Base-by-base conservation (phyloP, 2,888 invertebrate species). In the Aleiodes testaceus region DNA sequence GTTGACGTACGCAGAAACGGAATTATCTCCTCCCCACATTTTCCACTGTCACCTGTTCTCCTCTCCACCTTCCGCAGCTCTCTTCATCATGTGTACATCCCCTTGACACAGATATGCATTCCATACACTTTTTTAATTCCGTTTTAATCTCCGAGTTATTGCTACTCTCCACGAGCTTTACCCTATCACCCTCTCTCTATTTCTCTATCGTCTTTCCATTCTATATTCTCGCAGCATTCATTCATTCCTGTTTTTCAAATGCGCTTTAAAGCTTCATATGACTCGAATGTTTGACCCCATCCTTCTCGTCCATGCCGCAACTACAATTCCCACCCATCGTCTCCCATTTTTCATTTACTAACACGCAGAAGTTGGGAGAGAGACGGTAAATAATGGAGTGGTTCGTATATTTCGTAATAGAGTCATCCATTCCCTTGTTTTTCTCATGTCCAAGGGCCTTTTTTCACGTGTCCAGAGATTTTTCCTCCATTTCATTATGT, bases 121-220 rank as follows among this genome's bases (percentile, higher is more conserved):
- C 82, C 81, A 79, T 80, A 80, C 78, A 83, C 81, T 79, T 83
- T 84, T 85, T 85, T 83, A 85, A 85, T 86, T 86, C 84, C 82
- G 79, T 84, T 86, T 85, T 86, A 85, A 86, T 86, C 86, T 84
- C 82, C 80, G 80, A 82, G 85, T 85, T 86, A 86, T 86, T 86
- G 83, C 85, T 81, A 81, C 82, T 81, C 81, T 79, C 78, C 75
- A 74, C 55, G 42, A 22, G 49, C 63, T 55, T 44, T 66, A 5
- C 22, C 11, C 14, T 49, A 9, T 5, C 22, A 6, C 18, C 14
- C 20, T 47, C 20, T 9, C 47, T 18, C 52, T 55, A 22, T 53
- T 42, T 22, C 59, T 42, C 5, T 69, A 59, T 55, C 22, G 55
- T 69, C 26, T 66, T 69, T 16, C 47, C 14, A n/a, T 61, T 52